Conservation (phyloP, 2,888 invertebrate genomes). For the Watsonalla cultraria region DNA sequence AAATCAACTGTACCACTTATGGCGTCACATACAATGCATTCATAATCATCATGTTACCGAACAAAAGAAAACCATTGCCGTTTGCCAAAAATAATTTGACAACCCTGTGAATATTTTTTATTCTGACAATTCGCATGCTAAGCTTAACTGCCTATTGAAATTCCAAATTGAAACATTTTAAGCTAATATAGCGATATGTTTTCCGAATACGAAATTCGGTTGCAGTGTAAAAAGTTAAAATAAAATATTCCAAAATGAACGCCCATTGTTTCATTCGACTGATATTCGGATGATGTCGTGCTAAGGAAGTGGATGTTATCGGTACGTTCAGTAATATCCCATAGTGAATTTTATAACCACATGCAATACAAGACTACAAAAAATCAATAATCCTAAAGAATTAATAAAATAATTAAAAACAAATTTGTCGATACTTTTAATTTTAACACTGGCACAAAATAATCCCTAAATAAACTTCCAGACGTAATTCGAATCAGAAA, state of each 20-base stretch:
- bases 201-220: slow-evolving; percentile 49
- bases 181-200: slow-evolving; percentile 52
- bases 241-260: slow-evolving; percentile 12
- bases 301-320: neutral
- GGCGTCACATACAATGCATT: slow-evolving; percentile 34
- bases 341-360: too few relatives aligned
- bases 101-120: slow-evolving; percentile 28
- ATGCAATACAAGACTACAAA: too few relatives aligned
- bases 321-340: too few relatives aligned
- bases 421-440: too few relatives aligned
- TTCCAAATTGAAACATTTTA: slow-evolving; percentile 62
- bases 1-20: too few relatives aligned
- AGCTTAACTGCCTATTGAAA: slow-evolving; percentile 28
- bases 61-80: slow-evolving; percentile 42
- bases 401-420: too few relatives aligned
- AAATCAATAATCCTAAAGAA: too few relatives aligned
- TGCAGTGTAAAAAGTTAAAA: slow-evolving; percentile 28
- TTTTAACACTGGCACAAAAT: too few relatives aligned
- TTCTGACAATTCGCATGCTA: slow-evolving; percentile 41
- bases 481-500: slow-evolving; percentile 3
- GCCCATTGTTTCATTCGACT: neutral
- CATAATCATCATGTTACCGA: slow-evolving; percentile 28
- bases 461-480: too few relatives aligned
- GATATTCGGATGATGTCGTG: neutral
- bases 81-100: slow-evolving; percentile 41